A percentile compares a stretch with the other conserved stretches of the same genome.
These are phyloP conservation scores for Cryptotermes secundus DNA, from an alignment of 1,140 invertebrate genomes.

Conservation along the genomic window DNA sequence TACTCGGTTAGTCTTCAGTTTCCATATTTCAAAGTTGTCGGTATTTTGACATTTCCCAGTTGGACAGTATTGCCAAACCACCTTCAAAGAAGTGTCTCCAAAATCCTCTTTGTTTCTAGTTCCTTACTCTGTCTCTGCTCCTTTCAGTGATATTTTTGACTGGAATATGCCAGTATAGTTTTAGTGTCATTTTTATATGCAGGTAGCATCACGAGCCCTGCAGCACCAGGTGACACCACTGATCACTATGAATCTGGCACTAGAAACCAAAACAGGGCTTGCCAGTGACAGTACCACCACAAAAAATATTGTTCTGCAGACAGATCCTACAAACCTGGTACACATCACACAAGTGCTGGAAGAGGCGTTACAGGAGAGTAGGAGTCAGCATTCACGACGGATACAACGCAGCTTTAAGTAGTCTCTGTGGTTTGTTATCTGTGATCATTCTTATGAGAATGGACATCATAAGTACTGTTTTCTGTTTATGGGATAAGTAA, in stretches of 20 bases:
- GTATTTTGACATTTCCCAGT: no score
- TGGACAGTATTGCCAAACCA: no score
- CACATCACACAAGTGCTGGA: slow-evolving; percentile 62
- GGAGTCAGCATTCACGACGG: slow-evolving; percentile 46
- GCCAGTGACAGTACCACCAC: neutral
- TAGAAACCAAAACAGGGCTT: slow-evolving; percentile 44
- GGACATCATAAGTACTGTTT: no score
- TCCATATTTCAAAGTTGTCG: no score
- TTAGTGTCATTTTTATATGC: slow-evolving; percentile 29
- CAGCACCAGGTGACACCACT: slow-evolving; percentile 58
- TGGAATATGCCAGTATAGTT: neutral
- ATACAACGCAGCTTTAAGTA: slow-evolving; percentile 38
- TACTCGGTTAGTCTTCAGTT: no score
- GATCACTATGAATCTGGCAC: slow-evolving; percentile 56
- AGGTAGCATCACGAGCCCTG: slow-evolving; percentile 61
- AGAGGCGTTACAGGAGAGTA: slow-evolving; percentile 59
- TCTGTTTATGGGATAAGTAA: no score
- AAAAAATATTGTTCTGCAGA: slow-evolving; percentile 56
- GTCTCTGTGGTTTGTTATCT: neutral
- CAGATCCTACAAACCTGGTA: slow-evolving; percentile 62
- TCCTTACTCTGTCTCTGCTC: neutral
- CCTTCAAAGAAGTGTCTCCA: no score
- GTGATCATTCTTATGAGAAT: neutral
- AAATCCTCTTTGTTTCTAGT: neutral
- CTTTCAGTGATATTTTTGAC: no score